Evolutionary conservation across 2,888 invertebrate species (phyloP).

Genomic region (Pseudoips prasinana): DNA sequence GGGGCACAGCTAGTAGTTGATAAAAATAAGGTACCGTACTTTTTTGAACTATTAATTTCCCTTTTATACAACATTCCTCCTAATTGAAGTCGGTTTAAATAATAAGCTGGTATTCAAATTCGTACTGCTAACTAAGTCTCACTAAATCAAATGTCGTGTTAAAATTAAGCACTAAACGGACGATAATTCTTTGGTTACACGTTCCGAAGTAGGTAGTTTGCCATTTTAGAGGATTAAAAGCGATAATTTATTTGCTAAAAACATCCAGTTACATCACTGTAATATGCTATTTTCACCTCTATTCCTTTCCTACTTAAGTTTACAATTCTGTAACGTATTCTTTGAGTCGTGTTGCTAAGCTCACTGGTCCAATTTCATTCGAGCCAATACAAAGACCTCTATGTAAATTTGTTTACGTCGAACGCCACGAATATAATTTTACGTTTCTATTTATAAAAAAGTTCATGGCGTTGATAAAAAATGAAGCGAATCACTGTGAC

Average conservation of each 20-base stretch:
- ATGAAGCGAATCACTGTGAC: conserved; percentile 14
- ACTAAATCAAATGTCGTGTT: no score
- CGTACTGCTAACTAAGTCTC: no score
- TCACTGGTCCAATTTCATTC: conserved; percentile 39
- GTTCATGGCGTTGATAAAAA: conserved; percentile 17
- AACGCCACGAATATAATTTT: conserved; percentile 35
- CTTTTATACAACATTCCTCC: no score
- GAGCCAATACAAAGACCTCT: conserved; percentile 36
- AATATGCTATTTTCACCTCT: conserved; percentile 7
- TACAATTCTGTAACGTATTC: conserved; percentile 7
- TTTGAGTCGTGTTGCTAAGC: conserved; percentile 22
- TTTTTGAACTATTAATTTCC: no score
- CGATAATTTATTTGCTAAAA: conserved; percentile 23
- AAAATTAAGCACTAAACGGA: conserved; percentile 12
- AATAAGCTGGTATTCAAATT: no score
- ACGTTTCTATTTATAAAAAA: conserved; percentile 22
- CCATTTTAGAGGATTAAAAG: conserved; percentile 20
- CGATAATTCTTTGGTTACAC: conserved; percentile 21
- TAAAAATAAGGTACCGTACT: no score
- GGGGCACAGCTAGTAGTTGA: no score
- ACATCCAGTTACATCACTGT: conserved; percentile 9
- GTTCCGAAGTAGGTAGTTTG: conserved; percentile 21
- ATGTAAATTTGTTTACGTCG: conserved; percentile 43
- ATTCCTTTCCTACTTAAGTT: neutral
- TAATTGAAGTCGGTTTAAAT: no score